These are phyloP conservation scores for Bombyx mori DNA, from an alignment of 1,140 invertebrate genomes.

Conservation along the genomic window DNA sequence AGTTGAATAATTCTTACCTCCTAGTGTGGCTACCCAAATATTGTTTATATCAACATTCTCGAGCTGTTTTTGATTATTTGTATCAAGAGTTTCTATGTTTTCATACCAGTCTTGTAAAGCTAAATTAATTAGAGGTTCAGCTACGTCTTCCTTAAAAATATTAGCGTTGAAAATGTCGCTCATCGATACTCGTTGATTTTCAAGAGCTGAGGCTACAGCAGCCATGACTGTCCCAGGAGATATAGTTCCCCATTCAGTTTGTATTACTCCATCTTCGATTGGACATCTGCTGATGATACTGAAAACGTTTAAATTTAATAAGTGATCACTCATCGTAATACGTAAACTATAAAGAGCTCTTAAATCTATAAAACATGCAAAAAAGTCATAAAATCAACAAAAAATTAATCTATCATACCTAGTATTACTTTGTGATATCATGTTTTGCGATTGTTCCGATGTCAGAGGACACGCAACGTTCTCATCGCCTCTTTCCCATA, in stretches of 20 bases:
- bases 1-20: constrained; percentile 36
- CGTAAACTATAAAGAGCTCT: no score
- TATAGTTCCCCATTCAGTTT: constrained; percentile 73
- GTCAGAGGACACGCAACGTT: constrained; percentile 61
- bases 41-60: constrained; percentile 54
- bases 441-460: constrained; percentile 30
- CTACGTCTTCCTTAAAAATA: constrained; percentile 46
- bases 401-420: constrained; percentile 28
- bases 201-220: constrained; percentile 72
- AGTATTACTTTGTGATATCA: constrained; percentile 26
- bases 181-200: constrained; percentile 67
- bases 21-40: constrained; percentile 74
- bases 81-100: constrained; percentile 25
- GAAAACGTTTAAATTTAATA: constrained; percentile 10
- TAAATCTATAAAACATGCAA: no score
- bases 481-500: constrained; percentile 69
- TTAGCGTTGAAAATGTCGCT: constrained; percentile 48
- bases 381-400: no score
- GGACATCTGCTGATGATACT: constrained; percentile 69
- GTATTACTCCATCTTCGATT: constrained; percentile 73
- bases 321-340: no score
- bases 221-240: constrained; percentile 72
- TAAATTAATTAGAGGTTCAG: constrained; percentile 36
- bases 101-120: constrained; percentile 52
- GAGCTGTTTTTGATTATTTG: constrained; percentile 13